These are phyloP conservation scores for Hippolais icterina DNA, from an alignment of 2,113 vertebrate genomes.

Conservation along the genomic window DNA sequence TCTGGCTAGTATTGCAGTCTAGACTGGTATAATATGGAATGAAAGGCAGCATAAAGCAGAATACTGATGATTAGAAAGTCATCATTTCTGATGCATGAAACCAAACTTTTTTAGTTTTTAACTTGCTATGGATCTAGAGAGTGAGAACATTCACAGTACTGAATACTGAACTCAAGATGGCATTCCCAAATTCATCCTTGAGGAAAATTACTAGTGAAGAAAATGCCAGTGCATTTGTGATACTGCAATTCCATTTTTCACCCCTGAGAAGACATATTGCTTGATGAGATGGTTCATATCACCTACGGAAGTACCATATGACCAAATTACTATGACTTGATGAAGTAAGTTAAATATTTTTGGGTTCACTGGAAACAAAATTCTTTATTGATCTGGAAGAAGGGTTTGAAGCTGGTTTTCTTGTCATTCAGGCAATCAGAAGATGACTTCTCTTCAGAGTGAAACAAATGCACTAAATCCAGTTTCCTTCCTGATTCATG, in stretches of 20 bases:
- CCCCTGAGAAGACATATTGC: neutral
- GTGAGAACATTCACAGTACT: neutral
- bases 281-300: neutral
- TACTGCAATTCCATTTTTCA: neutral
- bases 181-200: neutral
- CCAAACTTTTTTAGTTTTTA: neutral
- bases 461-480: neutral
- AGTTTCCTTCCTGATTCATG: neutral
- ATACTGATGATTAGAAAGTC: neutral
- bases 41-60: neutral
- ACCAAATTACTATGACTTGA: neutral
- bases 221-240: neutral
- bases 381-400: neutral
- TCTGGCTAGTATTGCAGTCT: neutral
- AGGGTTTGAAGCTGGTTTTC: neutral
- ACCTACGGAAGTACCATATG: neutral
- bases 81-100: neutral
- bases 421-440: neutral
- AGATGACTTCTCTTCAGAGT: neutral
- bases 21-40: neutral
- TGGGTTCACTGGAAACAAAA: neutral
- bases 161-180: neutral
- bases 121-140: neutral
- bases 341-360: neutral
- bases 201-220: neutral